Conservation (phyloP, 64 coral and sea anemone species). For the Acropora yongei region DNA sequence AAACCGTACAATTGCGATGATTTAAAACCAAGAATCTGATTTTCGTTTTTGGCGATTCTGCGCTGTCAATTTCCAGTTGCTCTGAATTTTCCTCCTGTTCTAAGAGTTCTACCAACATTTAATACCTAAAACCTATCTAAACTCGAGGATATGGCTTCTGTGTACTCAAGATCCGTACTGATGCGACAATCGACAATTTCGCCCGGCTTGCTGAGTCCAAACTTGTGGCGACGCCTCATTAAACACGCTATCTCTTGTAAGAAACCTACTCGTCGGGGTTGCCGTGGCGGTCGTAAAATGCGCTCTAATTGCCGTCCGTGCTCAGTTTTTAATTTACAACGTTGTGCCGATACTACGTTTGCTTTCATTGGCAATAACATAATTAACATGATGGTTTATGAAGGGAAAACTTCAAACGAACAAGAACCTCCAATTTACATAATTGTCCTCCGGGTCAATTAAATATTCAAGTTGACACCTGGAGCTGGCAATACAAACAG, state of each 20-base stretch:
- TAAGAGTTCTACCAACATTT: too few relatives aligned
- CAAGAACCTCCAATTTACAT: neutral
- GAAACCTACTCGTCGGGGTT: neutral
- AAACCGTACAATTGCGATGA: too few relatives aligned
- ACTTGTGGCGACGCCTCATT: neutral
- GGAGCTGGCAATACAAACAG: neutral
- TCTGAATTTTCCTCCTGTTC: too few relatives aligned
- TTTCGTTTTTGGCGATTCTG: too few relatives aligned
- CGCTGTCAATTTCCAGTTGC: too few relatives aligned
- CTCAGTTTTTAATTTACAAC: too few relatives aligned
- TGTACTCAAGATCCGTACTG: neutral
- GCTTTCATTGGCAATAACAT: too few relatives aligned
- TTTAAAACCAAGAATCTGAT: too few relatives aligned
- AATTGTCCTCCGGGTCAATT: neutral
- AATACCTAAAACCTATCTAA: too few relatives aligned
- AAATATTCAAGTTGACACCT: constrained; percentile 9
- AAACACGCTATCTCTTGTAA: neutral
- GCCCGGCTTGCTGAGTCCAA: neutral
- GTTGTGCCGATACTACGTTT: too few relatives aligned
- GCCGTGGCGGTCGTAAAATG: neutral
- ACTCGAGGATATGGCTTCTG: neutral
- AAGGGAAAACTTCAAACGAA: neutral
- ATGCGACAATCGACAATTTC: neutral
- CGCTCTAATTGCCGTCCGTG: too few relatives aligned
- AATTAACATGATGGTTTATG: neutral